Conservation (phyloP, 2,888 invertebrate genomes). For the Callimorpha dominula region DNA sequence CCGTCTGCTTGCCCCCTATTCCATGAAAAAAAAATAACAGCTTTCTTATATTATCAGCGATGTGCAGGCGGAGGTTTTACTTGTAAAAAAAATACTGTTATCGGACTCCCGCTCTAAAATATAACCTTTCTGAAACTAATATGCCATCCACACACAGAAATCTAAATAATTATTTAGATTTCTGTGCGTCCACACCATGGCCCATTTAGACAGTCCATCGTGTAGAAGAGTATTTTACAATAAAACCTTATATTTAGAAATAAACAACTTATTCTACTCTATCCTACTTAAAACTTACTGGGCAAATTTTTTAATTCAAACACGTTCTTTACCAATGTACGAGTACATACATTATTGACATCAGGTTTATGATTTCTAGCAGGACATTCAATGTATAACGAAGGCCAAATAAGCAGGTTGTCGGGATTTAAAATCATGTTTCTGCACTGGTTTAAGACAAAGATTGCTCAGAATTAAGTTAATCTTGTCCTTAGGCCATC, state of each 20-base stretch:
- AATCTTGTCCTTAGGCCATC: background rate
- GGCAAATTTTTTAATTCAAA: background rate
- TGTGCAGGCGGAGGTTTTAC: background rate
- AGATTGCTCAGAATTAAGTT: background rate
- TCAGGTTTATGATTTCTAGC: constrained; percentile 2
- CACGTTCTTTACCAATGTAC: background rate
- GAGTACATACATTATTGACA: background rate
- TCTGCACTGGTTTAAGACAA: background rate
- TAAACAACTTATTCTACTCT: background rate
- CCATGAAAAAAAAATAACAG: no score
- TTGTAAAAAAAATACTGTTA: no score
- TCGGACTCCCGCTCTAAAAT: no score
- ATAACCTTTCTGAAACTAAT: no score
- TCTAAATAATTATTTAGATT: no score
- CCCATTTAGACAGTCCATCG: no score
- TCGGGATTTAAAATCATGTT: constrained; percentile 7
- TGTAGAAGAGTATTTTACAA: background rate
- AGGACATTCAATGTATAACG: constrained; percentile 9
- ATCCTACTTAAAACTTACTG: background rate
- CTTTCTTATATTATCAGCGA: background rate
- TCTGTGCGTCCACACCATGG: no score
- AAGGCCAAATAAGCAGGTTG: constrained; percentile 2
- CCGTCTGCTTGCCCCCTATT: no score
- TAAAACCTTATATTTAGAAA: background rate
- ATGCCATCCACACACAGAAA: no score